These are phyloP conservation scores for Coreoperca whiteheadi DNA, from an alignment of 2,113 vertebrate species.

Conservation along the genomic window DNA sequence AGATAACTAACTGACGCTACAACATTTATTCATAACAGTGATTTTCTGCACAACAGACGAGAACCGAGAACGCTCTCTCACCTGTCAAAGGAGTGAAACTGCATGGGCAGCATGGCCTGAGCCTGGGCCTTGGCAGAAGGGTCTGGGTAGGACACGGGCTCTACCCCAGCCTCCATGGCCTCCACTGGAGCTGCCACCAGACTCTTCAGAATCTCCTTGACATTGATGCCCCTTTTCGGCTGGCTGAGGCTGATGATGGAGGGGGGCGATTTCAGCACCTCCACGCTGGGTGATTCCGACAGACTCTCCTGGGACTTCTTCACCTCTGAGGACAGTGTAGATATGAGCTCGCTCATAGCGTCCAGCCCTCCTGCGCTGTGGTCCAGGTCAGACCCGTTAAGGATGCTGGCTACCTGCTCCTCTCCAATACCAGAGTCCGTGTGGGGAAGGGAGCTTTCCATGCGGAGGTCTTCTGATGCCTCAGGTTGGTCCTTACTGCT, in stretches of 20 bases:
- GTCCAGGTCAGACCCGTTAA: constrained; percentile 91
- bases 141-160: constrained; percentile 91
- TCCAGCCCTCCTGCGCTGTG: constrained; percentile 81
- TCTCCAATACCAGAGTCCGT: constrained; percentile 93
- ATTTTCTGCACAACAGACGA: neutral
- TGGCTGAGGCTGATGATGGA: constrained; percentile 92
- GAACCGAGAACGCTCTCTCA: constrained; percentile 66
- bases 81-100: constrained; percentile 99
- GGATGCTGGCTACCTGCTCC: constrained; percentile 87
- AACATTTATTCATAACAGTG: neutral
- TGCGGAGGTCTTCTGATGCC: constrained; percentile 84
- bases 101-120: constrained; percentile 92
- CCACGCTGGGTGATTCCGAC: constrained; percentile 82
- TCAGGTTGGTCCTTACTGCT: constrained; percentile 83
- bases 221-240: constrained; percentile 92
- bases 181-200: constrained; percentile 93
- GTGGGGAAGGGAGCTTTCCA: constrained; percentile 88
- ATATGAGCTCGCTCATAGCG: constrained; percentile 89
- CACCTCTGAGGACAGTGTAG: constrained; percentile 90
- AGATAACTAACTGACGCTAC: neutral
- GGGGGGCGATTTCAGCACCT: constrained; percentile 86
- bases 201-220: constrained; percentile 96
- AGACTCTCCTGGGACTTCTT: constrained; percentile 92
- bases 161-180: constrained; percentile 88
- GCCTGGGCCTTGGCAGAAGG: constrained; percentile 89